phyloP scores from a whole-genome alignment of 1,140 invertebrate species.

The Cydia strobilella region DNA sequence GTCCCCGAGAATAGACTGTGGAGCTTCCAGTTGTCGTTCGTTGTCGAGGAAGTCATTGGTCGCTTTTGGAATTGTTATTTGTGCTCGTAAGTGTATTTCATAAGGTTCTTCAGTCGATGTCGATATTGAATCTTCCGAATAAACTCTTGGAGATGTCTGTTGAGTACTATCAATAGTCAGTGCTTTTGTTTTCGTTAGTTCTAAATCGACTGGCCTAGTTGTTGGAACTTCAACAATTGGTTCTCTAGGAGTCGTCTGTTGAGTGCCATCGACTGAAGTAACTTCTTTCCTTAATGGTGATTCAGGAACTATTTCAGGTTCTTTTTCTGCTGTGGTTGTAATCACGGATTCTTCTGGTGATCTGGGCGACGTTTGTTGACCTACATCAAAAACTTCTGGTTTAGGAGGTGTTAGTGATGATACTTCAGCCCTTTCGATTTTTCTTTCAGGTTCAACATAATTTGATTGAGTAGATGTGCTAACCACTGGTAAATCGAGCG shows the following conservation, averaged over 20 bases:
- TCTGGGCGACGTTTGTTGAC: conserved; percentile 35
- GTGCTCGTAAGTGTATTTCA: conserved; percentile 83
- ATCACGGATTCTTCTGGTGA: neutral
- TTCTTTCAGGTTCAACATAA: conserved; percentile 35
- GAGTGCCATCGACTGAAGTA: conserved; percentile 48
- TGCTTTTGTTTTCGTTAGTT: conserved; percentile 51
- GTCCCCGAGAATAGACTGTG: conserved; percentile 58
- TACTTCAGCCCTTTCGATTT: conserved; percentile 19
- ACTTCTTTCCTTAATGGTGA: conserved; percentile 39
- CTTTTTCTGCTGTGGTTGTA: conserved; percentile 2
- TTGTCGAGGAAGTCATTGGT: conserved; percentile 64
- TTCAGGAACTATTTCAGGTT: conserved; percentile 23
- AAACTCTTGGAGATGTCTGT: conserved; percentile 80
- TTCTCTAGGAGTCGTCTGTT: conserved; percentile 62
- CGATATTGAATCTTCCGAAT: conserved; percentile 68
- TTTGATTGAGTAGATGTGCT: conserved; percentile 68
- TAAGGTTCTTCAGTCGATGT: conserved; percentile 82
- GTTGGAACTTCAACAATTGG: conserved; percentile 56
- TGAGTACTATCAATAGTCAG: conserved; percentile 67
- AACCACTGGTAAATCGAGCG: conserved; percentile 58
- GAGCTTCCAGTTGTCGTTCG: conserved; percentile 56
- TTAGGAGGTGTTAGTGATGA: conserved; percentile 18
- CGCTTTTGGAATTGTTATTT: conserved; percentile 81
- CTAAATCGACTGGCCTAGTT: conserved; percentile 55
- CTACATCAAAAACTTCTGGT: conserved; percentile 32